Base-by-base conservation (phyloP, 2,797 vertebrate species). In the Acanthornis magna region DNA sequence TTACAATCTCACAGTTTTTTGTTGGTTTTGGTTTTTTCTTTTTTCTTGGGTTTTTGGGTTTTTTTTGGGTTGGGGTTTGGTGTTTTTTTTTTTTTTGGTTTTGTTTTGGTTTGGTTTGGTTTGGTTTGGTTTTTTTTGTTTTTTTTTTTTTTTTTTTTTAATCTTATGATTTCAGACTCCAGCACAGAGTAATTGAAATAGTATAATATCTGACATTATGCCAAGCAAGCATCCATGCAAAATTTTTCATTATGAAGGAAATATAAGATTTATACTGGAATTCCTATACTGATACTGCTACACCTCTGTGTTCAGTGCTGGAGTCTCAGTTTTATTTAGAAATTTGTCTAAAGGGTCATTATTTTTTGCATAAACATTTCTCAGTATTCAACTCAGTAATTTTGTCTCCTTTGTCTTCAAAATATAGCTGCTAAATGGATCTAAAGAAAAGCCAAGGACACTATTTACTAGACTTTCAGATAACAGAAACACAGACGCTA, bases 21-120 rank as follows among this genome's bases (percentile, higher is more conserved):
- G 17, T 19, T 18, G 43, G 0, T 15, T 45, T 51, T 40, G 6
- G 10, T n/a, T 42, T 43, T 53, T 68, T 36, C 6, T 18, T 17
- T 1, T 40, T n/a, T 18, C 13, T 0, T 15, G 36, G 47, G n/a
- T 7, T 9, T n/a, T 38, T 18, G 36, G 8, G 8, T 36, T 36
- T n/a, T n/a, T n/a, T n/a, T n/a, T n/a, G n/a, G n/a, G n/a, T n/a
- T n/a, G n/a, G n/a, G n/a, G n/a, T n/a, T n/a, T 36, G 36, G 36
- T 36, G n/a, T n/a, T n/a, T 18, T 16, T 0, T 15, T 40, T 51
- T 36, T 7, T 9, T n/a, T 38, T 18, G 36, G 8, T 36, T 36
- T 36, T 36, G 36, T 8, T 36, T 36, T 36, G 36, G 36, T 17
- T 1, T 40, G 36, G 36, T 36, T 36, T 36, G 36, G 36, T 17